Percentiles rank a stretch among this genome's conserved stretches.
Conservation (phyloP, 2,113 vertebrate genomes). For the Clinocottus analis region DNA sequence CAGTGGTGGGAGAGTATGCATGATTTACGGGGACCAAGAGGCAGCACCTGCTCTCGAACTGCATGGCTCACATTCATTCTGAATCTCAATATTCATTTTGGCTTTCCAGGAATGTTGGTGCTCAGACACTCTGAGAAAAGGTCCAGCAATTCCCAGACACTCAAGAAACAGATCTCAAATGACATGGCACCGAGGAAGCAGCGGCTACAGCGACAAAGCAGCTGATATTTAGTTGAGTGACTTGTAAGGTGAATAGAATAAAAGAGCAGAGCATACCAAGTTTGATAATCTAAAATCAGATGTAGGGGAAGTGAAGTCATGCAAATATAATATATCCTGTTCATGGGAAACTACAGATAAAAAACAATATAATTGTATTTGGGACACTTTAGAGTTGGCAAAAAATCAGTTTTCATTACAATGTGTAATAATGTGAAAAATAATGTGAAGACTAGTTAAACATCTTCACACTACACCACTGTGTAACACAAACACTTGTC, state of each 20-base stretch:
- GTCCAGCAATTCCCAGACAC: slow-evolving; percentile 63
- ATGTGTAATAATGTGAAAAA: not conserved
- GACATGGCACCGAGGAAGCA: slow-evolving; percentile 58
- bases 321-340: not conserved
- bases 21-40: slow-evolving; percentile 59
- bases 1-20: slow-evolving; percentile 42
- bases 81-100: slow-evolving; percentile 75
- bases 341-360: slow-evolving; percentile 32
- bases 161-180: slow-evolving; percentile 58
- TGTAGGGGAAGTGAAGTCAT: slow-evolving; percentile 28
- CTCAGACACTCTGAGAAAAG: slow-evolving; percentile 54
- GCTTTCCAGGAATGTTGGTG: slow-evolving; percentile 75
- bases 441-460: slow-evolving; percentile 37
- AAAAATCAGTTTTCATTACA: not conserved
- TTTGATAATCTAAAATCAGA: slow-evolving; percentile 31
- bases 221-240: slow-evolving; percentile 50
- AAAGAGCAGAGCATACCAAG: slow-evolving; percentile 21
- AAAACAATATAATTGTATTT: not conserved
- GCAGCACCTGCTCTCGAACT: slow-evolving; percentile 75
- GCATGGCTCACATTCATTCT: slow-evolving; percentile 72
- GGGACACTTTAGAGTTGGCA: no score
- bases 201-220: slow-evolving; percentile 16
- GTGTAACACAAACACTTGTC: slow-evolving; percentile 7
- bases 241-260: slow-evolving; percentile 1
- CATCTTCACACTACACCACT: slow-evolving; percentile 8